A percentile compares a stretch with the other conserved stretches of the same genome.
Conservation (phyloP, 2,888 invertebrate species). For the Autographa gamma region DNA sequence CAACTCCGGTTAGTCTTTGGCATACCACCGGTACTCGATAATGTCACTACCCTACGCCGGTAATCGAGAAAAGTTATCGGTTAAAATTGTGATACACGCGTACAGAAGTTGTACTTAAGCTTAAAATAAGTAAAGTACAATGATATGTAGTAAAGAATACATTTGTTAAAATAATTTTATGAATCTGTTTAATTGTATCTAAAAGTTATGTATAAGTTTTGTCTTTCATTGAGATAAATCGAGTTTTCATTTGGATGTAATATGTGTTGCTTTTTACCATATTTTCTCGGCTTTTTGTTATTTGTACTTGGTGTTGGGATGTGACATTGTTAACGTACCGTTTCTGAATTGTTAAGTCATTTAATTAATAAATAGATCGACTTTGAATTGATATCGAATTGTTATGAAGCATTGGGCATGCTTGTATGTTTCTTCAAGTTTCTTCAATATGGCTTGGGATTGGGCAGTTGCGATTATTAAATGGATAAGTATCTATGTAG, state of each 20-base stretch:
- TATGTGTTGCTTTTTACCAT: not conserved
- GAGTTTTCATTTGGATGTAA: not conserved
- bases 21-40: constrained; percentile 22
- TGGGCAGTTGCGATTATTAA: constrained; percentile 31
- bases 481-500: too few relatives aligned
- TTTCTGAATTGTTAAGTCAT: constrained; percentile 16
- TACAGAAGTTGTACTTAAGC: too few relatives aligned
- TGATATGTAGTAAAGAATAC: too few relatives aligned
- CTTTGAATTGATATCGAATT: constrained; percentile 41
- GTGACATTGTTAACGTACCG: constrained; percentile 42
- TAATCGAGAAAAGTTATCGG: not conserved
- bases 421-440: constrained; percentile 55
- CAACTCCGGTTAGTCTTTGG: constrained; percentile 93
- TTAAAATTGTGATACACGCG: not conserved
- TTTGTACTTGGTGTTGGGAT: constrained; percentile 2
- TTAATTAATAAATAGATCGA: constrained; percentile 35
- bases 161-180: not conserved
- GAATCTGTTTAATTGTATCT: too few relatives aligned
- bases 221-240: not conserved
- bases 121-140: too few relatives aligned
- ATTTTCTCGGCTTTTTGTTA: not conserved
- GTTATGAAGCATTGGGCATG: constrained; percentile 68
- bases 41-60: constrained; percentile 27
- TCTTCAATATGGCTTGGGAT: constrained; percentile 27
- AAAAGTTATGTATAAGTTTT: too few relatives aligned